phyloP scores from a whole-genome alignment of 1,140 invertebrate species.

The Matsumurasca onukii region DNA sequence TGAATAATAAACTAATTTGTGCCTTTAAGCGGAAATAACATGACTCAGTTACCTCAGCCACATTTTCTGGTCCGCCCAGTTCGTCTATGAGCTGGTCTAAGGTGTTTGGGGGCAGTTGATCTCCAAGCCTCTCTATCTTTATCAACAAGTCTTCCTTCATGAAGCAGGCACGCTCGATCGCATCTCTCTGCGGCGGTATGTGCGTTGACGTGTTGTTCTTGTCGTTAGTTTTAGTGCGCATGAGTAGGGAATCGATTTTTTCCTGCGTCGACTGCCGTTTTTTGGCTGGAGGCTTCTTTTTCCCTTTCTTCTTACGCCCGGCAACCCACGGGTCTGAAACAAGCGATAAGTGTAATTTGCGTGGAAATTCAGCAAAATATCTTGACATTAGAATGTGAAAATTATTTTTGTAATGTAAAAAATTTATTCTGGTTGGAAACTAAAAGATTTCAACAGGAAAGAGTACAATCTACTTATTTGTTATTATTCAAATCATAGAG shows the following conservation, averaged over 20 bases:
- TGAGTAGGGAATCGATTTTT: constrained; percentile 55
- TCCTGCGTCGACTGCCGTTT: constrained; percentile 71
- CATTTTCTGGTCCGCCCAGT: constrained; percentile 95
- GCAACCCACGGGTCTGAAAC: constrained; percentile 78
- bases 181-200: constrained; percentile 69
- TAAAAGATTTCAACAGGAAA: no score
- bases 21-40: no score
- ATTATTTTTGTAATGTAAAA: no score
- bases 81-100: constrained; percentile 98
- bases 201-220: constrained; percentile 31
- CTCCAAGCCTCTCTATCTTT: constrained; percentile 85
- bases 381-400: no score
- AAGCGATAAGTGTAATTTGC: no score
- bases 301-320: constrained; percentile 65
- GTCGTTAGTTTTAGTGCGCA: constrained; percentile 29
- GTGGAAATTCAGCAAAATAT: no score
- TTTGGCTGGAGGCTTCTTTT: constrained; percentile 65
- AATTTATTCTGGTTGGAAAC: no score
- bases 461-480: no score
- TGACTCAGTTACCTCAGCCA: constrained; percentile 94
- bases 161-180: constrained; percentile 79
- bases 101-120: constrained; percentile 93
- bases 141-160: constrained; percentile 92
- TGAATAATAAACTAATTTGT: no score
- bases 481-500: no score